Conservation (phyloP, 53 echinoderm and acorn worm species). For the Astropecten irregularis region DNA sequence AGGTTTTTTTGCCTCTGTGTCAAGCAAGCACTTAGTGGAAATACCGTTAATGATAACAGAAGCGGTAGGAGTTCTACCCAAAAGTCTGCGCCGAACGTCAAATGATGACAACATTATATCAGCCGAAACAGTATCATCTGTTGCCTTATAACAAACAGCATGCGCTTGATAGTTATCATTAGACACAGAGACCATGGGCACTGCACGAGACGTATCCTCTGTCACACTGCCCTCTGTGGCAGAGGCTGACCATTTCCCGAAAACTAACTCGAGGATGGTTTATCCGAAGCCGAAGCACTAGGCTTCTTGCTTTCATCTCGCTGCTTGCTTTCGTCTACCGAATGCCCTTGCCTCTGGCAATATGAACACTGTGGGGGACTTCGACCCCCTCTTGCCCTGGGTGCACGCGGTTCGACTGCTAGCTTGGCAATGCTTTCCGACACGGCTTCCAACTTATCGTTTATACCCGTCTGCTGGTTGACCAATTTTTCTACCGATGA, state of each 20-base stretch:
- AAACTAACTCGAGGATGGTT: neutral
- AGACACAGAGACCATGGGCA: neutral
- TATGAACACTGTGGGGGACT: neutral
- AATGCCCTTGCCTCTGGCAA: neutral
- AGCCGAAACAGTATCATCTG: neutral
- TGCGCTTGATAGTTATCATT: neutral
- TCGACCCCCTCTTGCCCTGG: neutral
- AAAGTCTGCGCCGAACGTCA: neutral
- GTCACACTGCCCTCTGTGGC: slow-evolving; percentile 25
- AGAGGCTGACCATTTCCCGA: slow-evolving; percentile 18
- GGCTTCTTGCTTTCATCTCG: neutral
- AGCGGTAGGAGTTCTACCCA: neutral
- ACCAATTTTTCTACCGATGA: neutral
- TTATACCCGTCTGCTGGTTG: neutral
- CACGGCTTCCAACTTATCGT: neutral
- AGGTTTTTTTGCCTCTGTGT: slow-evolving; percentile 41
- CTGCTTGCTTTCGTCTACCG: neutral
- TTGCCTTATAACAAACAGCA: neutral
- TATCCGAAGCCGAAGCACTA: neutral
- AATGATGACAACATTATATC: neutral
- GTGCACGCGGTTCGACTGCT: neutral
- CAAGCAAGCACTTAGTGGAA: slow-evolving; percentile 23
- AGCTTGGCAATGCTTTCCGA: neutral
- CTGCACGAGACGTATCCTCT: neutral
- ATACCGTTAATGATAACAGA: slow-evolving; percentile 13